A percentile compares a stretch with the other conserved stretches of the same genome.
These are phyloP conservation scores for Acanthurus leucopareius DNA, from an alignment of 2,797 vertebrate species.

Conservation along the genomic window DNA sequence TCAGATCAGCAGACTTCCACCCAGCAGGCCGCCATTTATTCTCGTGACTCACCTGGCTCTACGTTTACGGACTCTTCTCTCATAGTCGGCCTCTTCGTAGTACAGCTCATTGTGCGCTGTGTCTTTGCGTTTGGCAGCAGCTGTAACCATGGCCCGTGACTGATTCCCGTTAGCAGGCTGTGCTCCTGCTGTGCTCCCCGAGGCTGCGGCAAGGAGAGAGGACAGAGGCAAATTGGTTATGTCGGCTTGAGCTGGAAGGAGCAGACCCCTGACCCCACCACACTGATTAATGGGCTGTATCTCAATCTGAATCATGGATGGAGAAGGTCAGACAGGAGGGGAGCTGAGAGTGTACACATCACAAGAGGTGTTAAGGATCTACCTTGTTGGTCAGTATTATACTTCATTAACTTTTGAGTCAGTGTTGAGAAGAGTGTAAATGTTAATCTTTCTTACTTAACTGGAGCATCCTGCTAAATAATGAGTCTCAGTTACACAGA, in stretches of 20 bases:
- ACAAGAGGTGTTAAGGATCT: conserved; percentile 13
- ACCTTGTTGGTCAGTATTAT: conserved; percentile 5
- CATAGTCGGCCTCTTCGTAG: conserved; percentile 96
- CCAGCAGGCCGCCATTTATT: not conserved
- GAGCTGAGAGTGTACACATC: conserved; percentile 16
- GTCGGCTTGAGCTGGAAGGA: conserved; percentile 31
- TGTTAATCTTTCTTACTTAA: conserved; percentile 41
- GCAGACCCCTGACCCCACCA: conserved; percentile 32
- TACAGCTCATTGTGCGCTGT: conserved; percentile 95
- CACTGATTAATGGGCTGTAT: conserved; percentile 63
- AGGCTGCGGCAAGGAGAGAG: conserved; percentile 82
- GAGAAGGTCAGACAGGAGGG: conserved; percentile 20
- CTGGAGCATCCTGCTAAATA: conserved; percentile 36
- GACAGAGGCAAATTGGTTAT: conserved; percentile 58
- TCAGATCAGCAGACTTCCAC: not conserved
- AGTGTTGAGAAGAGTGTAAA: not conserved
- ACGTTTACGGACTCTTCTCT: conserved; percentile 93
- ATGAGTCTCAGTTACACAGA: conserved; percentile 35
- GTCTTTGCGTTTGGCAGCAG: conserved; percentile 91
- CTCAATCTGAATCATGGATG: conserved; percentile 31
- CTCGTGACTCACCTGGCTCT: conserved; percentile 88
- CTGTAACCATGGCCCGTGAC: conserved; percentile 92
- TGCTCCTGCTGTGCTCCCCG: conserved; percentile 86
- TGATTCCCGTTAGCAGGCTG: conserved; percentile 86
- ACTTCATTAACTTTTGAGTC: conserved; percentile 4